These are phyloP conservation scores for Enoplosus armatus DNA, from an alignment of 2,797 vertebrate species.

Conservation along the genomic window DNA sequence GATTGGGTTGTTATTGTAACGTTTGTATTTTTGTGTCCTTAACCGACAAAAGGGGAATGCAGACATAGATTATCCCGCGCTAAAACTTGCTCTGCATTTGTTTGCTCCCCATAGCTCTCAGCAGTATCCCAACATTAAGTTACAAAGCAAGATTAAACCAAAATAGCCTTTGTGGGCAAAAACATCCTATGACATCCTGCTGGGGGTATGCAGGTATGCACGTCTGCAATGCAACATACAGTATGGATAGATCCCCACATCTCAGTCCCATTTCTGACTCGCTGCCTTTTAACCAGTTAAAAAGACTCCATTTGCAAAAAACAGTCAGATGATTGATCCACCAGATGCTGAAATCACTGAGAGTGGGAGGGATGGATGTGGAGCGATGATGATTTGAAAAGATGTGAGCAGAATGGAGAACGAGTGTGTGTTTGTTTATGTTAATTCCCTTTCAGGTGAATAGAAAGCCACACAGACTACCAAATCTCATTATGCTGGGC, in stretches of 20 bases:
- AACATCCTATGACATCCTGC: conserved; percentile 19
- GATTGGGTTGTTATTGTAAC: conserved; percentile 27
- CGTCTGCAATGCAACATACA: conserved; percentile 29
- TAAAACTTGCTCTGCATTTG: conserved; percentile 38
- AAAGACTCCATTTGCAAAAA: conserved; percentile 49
- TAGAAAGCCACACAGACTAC: conserved; percentile 67
- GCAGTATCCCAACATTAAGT: conserved; percentile 26
- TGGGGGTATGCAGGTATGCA: not conserved
- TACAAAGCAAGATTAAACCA: conserved; percentile 37
- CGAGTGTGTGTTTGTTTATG: conserved; percentile 54
- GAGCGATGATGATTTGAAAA: conserved; percentile 56
- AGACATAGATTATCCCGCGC: conserved; percentile 28
- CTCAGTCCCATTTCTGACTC: conserved; percentile 13
- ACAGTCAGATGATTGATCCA: conserved; percentile 60
- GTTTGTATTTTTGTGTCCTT: conserved; percentile 26
- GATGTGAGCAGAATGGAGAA: conserved; percentile 56
- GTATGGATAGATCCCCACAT: conserved; percentile 27
- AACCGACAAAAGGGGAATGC: conserved; percentile 1
- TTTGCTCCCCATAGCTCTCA: conserved; percentile 32
- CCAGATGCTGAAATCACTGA: conserved; percentile 55
- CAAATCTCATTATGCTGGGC: conserved; percentile 75
- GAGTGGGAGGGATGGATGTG: conserved; percentile 39
- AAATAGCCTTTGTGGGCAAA: conserved; percentile 20
- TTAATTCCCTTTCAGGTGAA: conserved; percentile 76
- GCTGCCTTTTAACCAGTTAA: conserved; percentile 29